Evolutionary conservation across 2,797 vertebrate genomes (phyloP), one percentile per base, ranked within the genome.

Genomic region (Ptychadena robeensis): DNA sequence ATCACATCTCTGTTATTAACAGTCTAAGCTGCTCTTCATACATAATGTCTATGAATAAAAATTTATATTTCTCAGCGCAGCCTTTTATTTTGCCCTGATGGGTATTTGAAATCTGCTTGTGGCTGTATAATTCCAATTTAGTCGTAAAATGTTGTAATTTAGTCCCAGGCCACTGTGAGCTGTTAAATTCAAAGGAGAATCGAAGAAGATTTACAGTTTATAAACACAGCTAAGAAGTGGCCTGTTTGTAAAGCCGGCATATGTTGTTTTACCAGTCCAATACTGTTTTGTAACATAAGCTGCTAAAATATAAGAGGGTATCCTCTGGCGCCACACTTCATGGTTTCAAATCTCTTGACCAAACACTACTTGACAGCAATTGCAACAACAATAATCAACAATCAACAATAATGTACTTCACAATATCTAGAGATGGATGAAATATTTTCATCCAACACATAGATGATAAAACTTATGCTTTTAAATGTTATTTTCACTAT

Each of bases 101-200:
- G 89, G 88, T 88, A 81, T 90, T 90, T 90, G 89, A 89, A 92
- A 86, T 76, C 88, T 86, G 89, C 90, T 89, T 89, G 85, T 88
- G 89, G 88, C 88, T 89, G 86, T 87, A 90, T 89, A 87, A 89
- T 83, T 87, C 88, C 91, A 91, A 92, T 88, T 90, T 87, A 84
- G 87, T 87, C 80, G 28, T 91, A 90, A 92, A 88, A 91, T 86
- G 87, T 83, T 79, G 83, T 86, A 86, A 90, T 88, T 90, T 89
- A 86, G 86, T 82, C 67, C 83, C 88, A 80, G 82, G 86, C 88
- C 89, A 75, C 22, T 82, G 86, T 71, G 88, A 85, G 85, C 89
- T 85, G 67, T 91, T 91, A 91, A 89, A 87, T 86, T 88, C 87
- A 61, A 86, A 86, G 86, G 85, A 64, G 80, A 81, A 0, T 0